These are phyloP conservation scores for Leptarthrus brevirostris DNA, from an alignment of 2,888 invertebrate genomes.

Conservation along the genomic window DNA sequence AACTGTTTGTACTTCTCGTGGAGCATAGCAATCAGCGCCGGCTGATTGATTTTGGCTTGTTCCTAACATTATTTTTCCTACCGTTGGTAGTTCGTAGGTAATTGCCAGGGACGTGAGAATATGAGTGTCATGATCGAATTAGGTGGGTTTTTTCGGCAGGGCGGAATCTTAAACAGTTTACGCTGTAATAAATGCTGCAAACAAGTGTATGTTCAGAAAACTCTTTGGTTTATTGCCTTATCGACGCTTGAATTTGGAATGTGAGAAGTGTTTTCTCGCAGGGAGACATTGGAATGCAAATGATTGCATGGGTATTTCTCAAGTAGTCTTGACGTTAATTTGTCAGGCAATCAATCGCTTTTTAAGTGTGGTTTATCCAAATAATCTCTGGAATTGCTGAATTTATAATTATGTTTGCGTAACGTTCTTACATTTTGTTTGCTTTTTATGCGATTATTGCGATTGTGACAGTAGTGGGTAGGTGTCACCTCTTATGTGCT, in stretches of 20 bases:
- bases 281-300: conserved; percentile 28
- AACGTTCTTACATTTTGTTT: too few relatives aligned
- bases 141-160: conserved; percentile 5
- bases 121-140: conserved; percentile 21
- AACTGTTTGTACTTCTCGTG: conserved; percentile 22
- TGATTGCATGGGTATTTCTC: conserved; percentile 15
- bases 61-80: conserved; percentile 2
- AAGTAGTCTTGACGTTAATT: conserved; percentile 20
- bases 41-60: conserved; percentile 30
- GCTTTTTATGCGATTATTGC: too few relatives aligned
- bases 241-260: conserved; percentile 1
- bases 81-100: conserved; percentile 4
- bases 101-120: conserved; percentile 26
- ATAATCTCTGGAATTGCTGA: conserved; percentile 5
- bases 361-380: conserved; percentile 6
- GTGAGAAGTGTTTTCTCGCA: conserved; percentile 27
- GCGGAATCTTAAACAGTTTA: conserved; percentile 14
- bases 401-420: conserved; percentile 18
- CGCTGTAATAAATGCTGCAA: background rate
- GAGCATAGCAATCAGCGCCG: conserved; percentile 5
- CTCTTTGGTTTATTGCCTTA: conserved; percentile 6
- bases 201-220: background rate
- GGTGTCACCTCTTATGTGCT: too few relatives aligned
- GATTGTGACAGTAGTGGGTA: too few relatives aligned
- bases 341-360: conserved; percentile 21